Percentiles rank a stretch among this genome's conserved stretches.
Conservation (phyloP, 64 coral and sea anemone species). For the Pocillopora verrucosa region DNA sequence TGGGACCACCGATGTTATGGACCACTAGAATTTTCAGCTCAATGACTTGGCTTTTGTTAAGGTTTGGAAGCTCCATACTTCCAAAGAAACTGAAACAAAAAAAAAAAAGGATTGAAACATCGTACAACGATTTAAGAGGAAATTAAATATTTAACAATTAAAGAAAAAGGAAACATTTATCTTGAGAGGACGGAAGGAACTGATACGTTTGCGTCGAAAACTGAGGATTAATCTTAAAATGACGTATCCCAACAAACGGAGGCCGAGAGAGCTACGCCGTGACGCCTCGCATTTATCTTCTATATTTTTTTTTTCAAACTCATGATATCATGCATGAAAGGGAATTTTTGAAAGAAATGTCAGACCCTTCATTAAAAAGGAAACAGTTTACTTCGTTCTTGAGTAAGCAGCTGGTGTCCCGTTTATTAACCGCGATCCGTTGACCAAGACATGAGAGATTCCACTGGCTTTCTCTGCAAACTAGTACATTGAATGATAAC, state of each 20-base stretch:
- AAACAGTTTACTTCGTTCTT: neutral
- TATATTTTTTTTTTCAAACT: no score
- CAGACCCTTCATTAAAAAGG: neutral
- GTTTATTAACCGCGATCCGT: neutral
- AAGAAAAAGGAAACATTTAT: no score
- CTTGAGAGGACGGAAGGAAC: no score
- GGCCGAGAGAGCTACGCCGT: no score
- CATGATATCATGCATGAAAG: no score
- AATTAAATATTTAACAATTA: neutral
- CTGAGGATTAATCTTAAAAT: no score
- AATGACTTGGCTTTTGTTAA: neutral
- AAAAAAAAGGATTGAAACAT: neutral
- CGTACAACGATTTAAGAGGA: neutral
- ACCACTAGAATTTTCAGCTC: neutral
- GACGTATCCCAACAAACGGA: no score
- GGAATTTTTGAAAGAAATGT: no score
- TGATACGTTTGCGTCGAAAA: no score
- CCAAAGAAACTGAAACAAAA: constrained; percentile 3
- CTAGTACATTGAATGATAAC: neutral
- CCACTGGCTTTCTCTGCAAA: constrained; percentile 38
- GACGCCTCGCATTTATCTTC: no score
- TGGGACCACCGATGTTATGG: neutral
- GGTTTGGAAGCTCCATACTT: neutral
- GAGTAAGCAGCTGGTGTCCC: neutral
- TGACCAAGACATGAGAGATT: constrained; percentile 12